phyloP scores from a whole-genome alignment of 2,797 vertebrate species.

The Yasuhikotakia modesta region DNA sequence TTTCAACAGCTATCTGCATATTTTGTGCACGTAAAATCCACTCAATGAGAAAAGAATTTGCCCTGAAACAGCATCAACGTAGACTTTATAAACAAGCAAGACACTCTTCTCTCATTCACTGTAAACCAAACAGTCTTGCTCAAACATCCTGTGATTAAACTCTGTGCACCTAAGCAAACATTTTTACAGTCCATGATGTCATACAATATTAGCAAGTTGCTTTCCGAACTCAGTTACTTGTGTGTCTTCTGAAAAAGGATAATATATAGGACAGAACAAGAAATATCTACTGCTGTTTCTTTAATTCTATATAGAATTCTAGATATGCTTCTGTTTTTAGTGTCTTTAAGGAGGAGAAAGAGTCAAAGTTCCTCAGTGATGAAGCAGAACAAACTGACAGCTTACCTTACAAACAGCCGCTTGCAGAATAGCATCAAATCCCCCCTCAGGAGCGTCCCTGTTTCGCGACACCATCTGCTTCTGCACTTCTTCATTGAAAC shows the following conservation, averaged over 20 bases:
- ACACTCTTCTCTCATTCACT: not conserved
- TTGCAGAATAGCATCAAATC: constrained; percentile 94
- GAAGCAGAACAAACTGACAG: constrained; percentile 4
- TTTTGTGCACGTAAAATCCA: too few species aligned
- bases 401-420: constrained; percentile 94
- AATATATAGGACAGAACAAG: not conserved
- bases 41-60: not conserved
- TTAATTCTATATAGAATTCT: not conserved
- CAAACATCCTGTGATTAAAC: constrained; percentile 11
- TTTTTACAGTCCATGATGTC: constrained; percentile 15
- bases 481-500: constrained; percentile 93
- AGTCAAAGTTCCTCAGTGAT: constrained; percentile 2
- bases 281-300: not conserved
- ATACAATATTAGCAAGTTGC: not conserved
- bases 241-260: constrained; percentile 79
- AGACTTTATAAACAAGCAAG: constrained; percentile 55
- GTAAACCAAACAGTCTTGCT: not conserved
- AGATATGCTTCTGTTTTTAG: too few species aligned
- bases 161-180: constrained; percentile 23
- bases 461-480: constrained; percentile 97
- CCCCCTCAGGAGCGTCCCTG: constrained; percentile 92
- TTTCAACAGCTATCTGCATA: too few species aligned
- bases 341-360: not conserved
- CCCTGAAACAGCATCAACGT: constrained; percentile 77
- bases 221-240: constrained; percentile 86